phyloP scores from a whole-genome alignment of 2,113 vertebrate genomes.

The Myxocyprinus asiaticus region DNA sequence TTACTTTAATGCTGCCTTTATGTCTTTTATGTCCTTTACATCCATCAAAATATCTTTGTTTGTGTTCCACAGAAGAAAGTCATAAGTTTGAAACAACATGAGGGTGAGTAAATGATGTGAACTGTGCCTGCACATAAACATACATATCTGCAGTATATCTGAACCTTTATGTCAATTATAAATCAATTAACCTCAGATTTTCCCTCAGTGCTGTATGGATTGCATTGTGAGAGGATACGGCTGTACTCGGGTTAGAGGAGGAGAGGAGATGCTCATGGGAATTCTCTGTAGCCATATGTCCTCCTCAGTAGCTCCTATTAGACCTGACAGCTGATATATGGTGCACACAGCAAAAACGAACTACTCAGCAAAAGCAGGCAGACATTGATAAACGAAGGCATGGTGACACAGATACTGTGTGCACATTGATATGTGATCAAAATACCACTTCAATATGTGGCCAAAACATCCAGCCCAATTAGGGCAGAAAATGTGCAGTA shows the following conservation, averaged over 20 bases:
- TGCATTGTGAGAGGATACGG: slow-evolving; percentile 16
- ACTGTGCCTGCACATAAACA: no score
- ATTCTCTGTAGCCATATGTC: slow-evolving; percentile 51
- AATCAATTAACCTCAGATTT: slow-evolving; percentile 13
- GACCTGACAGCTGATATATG: slow-evolving; percentile 78
- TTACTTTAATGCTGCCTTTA: no score
- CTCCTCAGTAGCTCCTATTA: slow-evolving; percentile 66
- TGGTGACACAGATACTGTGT: slow-evolving; percentile 50
- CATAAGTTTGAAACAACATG: no score
- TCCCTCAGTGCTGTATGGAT: no score
- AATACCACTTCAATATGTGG: slow-evolving; percentile 70
- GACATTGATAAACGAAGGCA: slow-evolving; percentile 74
- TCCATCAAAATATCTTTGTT: no score
- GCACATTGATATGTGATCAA: slow-evolving; percentile 57
- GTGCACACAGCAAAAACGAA: slow-evolving; percentile 74
- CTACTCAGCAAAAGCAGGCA: slow-evolving; percentile 72
- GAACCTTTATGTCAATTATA: neutral
- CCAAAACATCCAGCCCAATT: slow-evolving; percentile 54
- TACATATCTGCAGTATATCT: no score
- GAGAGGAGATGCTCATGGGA: slow-evolving; percentile 54
- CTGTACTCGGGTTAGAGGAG: neutral
- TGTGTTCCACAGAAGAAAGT: no score
- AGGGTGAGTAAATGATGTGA: no score
- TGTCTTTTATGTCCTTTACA: no score
- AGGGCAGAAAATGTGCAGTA: slow-evolving; percentile 30